Base-by-base conservation (phyloP, 2,113 vertebrate genomes). In the Mirza zaza region DNA sequence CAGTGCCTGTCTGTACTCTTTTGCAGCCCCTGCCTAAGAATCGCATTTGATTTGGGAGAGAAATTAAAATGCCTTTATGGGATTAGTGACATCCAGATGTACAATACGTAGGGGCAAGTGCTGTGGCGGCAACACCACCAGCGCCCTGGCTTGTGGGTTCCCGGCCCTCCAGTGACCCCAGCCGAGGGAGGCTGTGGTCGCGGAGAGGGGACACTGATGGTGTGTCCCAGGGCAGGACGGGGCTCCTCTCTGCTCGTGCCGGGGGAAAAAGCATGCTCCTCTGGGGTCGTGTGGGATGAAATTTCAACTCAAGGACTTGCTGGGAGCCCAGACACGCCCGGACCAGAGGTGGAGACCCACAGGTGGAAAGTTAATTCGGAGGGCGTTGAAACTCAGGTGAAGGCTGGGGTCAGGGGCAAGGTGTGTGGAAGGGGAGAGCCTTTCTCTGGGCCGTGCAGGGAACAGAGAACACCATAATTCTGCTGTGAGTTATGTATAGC, bases 91-190 rank as follows among this genome's bases (percentile, higher is more conserved):
- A 21, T 73, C 14, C 39, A 36, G 45, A 34, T 79, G 29, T 23
- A 5, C 45, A 11, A 6, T 8, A 75, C 20, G 39, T 27, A 36
- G 18, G 50, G 34, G 27, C 32, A 34, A 36, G n/a, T 42, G 13
- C 82, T 9, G 15, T n/a, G 83, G 75, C 0, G 6, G 20, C 11
- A 15, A n/a, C n/a, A 5, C 0, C n/a, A 0, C 4, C 6, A 27
- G 27, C 1, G 3, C 34, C 18, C 3, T 21, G 1, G 29, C 29
- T 25, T 75, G 29, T 61, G 48, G 6, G 1, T 52, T 0, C 0
- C 23, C 23, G 42, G 39, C 2, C 18, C 20, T 36, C 18, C 20
- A 3, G 32, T 17, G 75, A 48, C 42, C 3, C 9, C 6, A 1
- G 14, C 29, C 25, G 13, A 42, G 34, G 4, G 15, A 5, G 8